A percentile compares a stretch with the other conserved stretches of the same genome.
phyloP scores from a whole-genome alignment of 1,140 invertebrate species.

The Neotoxoptera formosana region DNA sequence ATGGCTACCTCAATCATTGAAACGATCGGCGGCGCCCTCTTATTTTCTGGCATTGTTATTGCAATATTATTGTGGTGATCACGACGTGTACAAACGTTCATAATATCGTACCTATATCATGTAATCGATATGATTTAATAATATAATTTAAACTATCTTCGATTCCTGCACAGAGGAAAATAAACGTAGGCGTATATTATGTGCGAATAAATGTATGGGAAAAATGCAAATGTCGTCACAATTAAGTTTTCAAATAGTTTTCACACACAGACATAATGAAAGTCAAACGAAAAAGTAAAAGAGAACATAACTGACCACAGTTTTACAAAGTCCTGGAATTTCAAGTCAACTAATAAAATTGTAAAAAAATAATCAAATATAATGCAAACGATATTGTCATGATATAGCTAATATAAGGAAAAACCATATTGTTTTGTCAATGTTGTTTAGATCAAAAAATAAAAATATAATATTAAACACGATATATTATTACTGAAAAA shows the following conservation, averaged over 20 bases:
- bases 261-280: no score
- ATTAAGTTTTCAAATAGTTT: no score
- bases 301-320: no score
- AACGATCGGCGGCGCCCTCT: not conserved
- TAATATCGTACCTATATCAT: not conserved
- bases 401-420: not conserved
- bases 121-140: not conserved
- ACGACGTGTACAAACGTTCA: not conserved
- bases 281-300: no score
- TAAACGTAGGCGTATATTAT: no score
- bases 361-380: not conserved
- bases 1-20: not conserved
- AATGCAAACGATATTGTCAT: not conserved
- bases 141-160: not conserved
- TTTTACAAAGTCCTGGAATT: no score
- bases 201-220: no score
- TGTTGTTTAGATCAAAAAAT: not conserved
- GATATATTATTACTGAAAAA: not conserved
- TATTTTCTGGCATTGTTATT: not conserved
- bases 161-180: not conserved
- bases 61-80: not conserved
- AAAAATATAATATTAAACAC: not conserved
- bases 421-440: not conserved
- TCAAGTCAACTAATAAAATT: no score
- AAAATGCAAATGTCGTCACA: no score